A percentile compares a stretch with the other conserved stretches of the same genome.
Evolutionary conservation across 2,888 invertebrate genomes (phyloP).

Genomic region (Tiliacea aurago): DNA sequence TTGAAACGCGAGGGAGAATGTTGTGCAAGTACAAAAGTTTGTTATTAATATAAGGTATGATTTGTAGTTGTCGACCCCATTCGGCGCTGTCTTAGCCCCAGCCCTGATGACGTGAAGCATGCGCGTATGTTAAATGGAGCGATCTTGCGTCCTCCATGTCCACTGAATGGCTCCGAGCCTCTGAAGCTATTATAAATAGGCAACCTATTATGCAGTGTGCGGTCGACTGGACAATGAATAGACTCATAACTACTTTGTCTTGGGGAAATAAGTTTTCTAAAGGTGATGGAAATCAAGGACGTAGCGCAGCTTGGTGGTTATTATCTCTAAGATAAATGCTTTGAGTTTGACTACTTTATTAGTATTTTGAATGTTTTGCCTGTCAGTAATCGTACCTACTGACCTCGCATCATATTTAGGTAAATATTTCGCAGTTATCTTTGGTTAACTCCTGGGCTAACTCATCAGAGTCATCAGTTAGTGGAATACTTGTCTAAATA

Average conservation of each 20-base stretch:
- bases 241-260: slow-evolving; percentile 63
- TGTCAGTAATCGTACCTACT: slow-evolving; percentile 20
- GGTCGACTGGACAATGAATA: slow-evolving; percentile 68
- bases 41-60: slow-evolving; percentile 42
- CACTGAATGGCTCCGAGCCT: slow-evolving; percentile 80
- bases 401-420: slow-evolving; percentile 38
- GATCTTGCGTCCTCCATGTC: slow-evolving; percentile 82
- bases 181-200: slow-evolving; percentile 75
- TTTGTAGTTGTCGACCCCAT: slow-evolving; percentile 47
- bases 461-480: slow-evolving; percentile 16
- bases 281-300: slow-evolving; percentile 37
- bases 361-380: slow-evolving; percentile 47
- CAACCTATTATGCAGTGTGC: slow-evolving; percentile 66
- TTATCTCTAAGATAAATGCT: too few relatives aligned
- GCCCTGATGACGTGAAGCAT: slow-evolving; percentile 77
- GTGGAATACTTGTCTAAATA: slow-evolving; percentile 29
- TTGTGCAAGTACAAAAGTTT: slow-evolving; percentile 30
- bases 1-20: slow-evolving; percentile 23
- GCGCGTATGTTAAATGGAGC: slow-evolving; percentile 85
- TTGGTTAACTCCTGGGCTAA: neutral
- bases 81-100: slow-evolving; percentile 66
- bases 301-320: slow-evolving; percentile 5
- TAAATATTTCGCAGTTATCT: slow-evolving; percentile 48
- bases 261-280: slow-evolving; percentile 57
- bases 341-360: too few relatives aligned